Evolutionary conservation across 2,888 invertebrate genomes (phyloP).

Genomic region (Sesamia inferens): DNA sequence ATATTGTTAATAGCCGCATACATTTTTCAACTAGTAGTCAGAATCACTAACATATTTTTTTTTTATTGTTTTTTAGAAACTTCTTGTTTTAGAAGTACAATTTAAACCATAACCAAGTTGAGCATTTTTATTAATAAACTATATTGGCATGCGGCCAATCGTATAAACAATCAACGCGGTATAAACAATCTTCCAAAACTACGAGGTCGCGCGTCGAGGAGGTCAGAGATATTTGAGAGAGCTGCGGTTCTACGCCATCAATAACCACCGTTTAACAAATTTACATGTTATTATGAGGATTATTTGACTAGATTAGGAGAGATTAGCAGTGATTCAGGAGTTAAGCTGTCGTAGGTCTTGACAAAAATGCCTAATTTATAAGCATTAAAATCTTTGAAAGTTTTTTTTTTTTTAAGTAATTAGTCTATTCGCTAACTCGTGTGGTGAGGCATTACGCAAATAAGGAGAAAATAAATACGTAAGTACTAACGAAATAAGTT

Average conservation of each 20-base stretch:
- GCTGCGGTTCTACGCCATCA: conserved; percentile 43
- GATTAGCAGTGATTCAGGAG: conserved; percentile 20
- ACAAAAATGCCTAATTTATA: neutral
- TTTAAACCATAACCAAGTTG: too few species aligned
- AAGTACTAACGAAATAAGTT: neutral
- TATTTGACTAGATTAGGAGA: conserved; percentile 9
- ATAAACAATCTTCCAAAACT: conserved; percentile 24
- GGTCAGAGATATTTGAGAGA: conserved; percentile 54
- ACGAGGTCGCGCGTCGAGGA: conserved; percentile 48
- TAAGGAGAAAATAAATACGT: neutral
- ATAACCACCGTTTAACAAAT: conserved; percentile 36
- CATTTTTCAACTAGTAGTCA: neutral
- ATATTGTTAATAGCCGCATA: neutral
- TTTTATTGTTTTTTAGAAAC: neutral
- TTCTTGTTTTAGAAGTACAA: neutral
- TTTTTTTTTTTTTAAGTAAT: neutral
- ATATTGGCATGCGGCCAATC: conserved; percentile 29
- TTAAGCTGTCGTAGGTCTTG: neutral
- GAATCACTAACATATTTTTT: neutral
- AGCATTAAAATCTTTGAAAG: neutral
- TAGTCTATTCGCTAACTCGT: neutral
- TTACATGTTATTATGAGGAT: conserved; percentile 22
- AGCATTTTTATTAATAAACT: too few species aligned
- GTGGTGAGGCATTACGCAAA: neutral
- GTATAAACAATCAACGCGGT: conserved; percentile 43